Evolutionary conservation across 2,113 vertebrate species (phyloP), one percentile per base, ranked within the genome.

Genomic region (Vulpes vulpes): DNA sequence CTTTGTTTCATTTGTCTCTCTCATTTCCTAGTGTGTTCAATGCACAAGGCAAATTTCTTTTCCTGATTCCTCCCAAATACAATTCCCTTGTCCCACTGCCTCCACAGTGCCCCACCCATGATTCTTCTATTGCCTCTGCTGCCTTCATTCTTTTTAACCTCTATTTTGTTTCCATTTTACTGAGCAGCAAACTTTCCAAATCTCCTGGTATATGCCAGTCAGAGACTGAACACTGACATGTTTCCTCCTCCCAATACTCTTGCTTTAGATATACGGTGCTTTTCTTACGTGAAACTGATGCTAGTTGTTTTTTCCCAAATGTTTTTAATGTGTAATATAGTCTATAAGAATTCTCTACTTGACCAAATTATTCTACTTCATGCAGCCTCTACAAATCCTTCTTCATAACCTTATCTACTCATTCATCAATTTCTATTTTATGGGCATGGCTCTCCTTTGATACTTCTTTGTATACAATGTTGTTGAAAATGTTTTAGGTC

Each of bases 321-420:
- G 20, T 92, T 65, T 94, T 74, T 64, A 84, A 30, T 76, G 11
- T 60, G 65, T 81, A 96, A 85, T 80, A 85, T 80, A 89, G n/a
- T 81, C 53, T 90, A 1, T 81, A 89, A 69, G 85, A 60, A 67
- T 96, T 92, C 65, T 92, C 69, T 82, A n/a, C 19, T 88, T 95
- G 79, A 74, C 64, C 64, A 73, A 96, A 81, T 49, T 93, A 71
- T 86, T 94, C 62, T 95, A 74, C 89, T 86, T 95, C 38, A 19
- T 89, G 51, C 2, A 80, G 16, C 30, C 11, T 92, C 38, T 79
- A 79, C 2, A 93, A 89, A 82, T 11, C 5, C 11, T 49, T 91
- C 79, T 89, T 86, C 93, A 73, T 59, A 96, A 30, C 23, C 38
- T 93, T 51, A 83, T 78, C 62, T 89, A 89, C 22, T 91, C 65